phyloP scores from a whole-genome alignment of 2,797 vertebrate genomes.

The Sebastes itinus region DNA sequence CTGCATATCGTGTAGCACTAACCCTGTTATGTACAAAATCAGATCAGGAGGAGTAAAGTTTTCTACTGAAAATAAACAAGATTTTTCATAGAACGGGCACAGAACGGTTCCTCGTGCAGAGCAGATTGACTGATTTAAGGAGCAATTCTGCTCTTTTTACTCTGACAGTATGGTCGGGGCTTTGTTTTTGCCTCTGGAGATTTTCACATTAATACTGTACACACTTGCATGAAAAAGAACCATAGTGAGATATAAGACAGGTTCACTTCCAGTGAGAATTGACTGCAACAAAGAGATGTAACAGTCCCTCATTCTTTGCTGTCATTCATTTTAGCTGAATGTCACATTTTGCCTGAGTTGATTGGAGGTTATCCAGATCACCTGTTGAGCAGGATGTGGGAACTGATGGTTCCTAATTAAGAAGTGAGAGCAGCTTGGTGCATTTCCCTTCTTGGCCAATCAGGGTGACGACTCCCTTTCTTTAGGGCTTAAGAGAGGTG shows the following conservation, averaged over 20 bases:
- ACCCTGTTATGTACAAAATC: not conserved
- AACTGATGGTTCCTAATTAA: not conserved
- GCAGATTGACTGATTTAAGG: not conserved
- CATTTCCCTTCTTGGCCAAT: not conserved
- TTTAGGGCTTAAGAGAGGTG: not conserved
- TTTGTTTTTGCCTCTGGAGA: not conserved
- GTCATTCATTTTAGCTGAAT: not conserved
- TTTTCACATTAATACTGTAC: not conserved
- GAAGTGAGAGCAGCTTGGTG: not conserved
- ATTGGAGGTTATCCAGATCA: not conserved
- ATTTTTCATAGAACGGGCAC: rapidly evolving
- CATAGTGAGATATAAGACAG: not conserved
- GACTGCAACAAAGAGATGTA: not conserved
- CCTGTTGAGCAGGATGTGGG: not conserved
- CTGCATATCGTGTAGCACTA: not conserved
- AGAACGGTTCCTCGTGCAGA: not conserved
- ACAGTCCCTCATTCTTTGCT: not conserved
- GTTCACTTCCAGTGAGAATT: not conserved
- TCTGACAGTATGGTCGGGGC: not conserved
- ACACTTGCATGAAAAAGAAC: not conserved
- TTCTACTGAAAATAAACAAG: not conserved
- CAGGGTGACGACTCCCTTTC: not conserved
- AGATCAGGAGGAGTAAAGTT: not conserved
- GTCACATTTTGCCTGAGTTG: not conserved
- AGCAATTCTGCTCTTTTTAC: not conserved